A percentile compares a stretch with the other conserved stretches of the same genome.
Evolutionary conservation across 1,140 invertebrate genomes (phyloP).

Genomic region (Apocrypta bakeri): DNA sequence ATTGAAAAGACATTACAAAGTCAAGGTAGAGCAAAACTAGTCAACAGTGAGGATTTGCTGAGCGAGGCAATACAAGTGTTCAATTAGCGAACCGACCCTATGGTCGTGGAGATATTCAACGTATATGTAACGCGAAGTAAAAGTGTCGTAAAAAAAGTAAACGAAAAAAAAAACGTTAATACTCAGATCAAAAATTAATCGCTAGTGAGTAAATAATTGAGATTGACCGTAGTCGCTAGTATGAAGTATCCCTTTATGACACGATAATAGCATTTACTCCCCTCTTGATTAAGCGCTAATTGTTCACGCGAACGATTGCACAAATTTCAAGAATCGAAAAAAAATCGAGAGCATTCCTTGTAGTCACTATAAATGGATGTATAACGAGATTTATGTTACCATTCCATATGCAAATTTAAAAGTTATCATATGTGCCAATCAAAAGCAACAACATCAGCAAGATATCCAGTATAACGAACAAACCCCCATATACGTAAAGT

Average conservation of each 20-base stretch:
- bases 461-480: conserved; percentile 43
- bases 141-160: conserved; percentile 14
- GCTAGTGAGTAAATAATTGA: conserved; percentile 39
- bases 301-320: not conserved
- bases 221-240: conserved; percentile 29
- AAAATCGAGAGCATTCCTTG: conserved; percentile 18
- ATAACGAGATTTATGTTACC: conserved; percentile 45
- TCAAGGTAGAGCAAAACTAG: conserved; percentile 48
- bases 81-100: conserved; percentile 36
- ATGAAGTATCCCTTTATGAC: not conserved
- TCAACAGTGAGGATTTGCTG: conserved; percentile 47
- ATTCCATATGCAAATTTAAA: conserved; percentile 43
- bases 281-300: not conserved
- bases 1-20: conserved; percentile 32
- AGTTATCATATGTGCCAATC: conserved; percentile 47
- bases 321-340: conserved; percentile 4
- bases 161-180: conserved; percentile 16
- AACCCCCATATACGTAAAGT: conserved; percentile 45
- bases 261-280: not conserved
- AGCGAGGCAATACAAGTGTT: conserved; percentile 48
- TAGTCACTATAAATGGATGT: conserved; percentile 6
- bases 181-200: conserved; percentile 43
- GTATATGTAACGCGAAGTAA: conserved; percentile 39
- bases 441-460: conserved; percentile 44
- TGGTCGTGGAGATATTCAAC: conserved; percentile 40